A percentile compares a stretch with the other conserved stretches of the same genome.
phyloP scores from a whole-genome alignment of 1,140 invertebrate genomes.

The Drosophila kanapiae region DNA sequence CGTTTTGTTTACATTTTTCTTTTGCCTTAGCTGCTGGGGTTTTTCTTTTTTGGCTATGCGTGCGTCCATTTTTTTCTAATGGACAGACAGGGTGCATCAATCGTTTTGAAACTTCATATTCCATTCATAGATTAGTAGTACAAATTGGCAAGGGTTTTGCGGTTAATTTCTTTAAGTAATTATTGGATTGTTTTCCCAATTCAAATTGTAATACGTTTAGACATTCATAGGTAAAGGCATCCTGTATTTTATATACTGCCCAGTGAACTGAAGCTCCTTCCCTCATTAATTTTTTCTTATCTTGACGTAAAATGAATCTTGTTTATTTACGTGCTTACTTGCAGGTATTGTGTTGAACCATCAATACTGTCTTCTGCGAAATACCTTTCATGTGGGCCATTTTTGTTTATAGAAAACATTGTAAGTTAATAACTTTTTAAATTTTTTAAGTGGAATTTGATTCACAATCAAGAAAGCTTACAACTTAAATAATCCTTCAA shows the following conservation, averaged over 20 bases:
- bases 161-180: too few relatives aligned
- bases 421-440: not conserved
- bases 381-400: not conserved
- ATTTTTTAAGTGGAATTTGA: not conserved
- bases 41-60: conserved; percentile 29
- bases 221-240: not conserved
- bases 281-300: conserved; percentile 76
- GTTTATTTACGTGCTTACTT: conserved; percentile 66
- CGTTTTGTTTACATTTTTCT: conserved; percentile 60
- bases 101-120: not conserved
- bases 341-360: conserved; percentile 27
- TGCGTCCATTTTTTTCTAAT: conserved; percentile 60
- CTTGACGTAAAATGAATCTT: conserved; percentile 62
- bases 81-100: conserved; percentile 55
- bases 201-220: not conserved
- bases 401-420: not conserved
- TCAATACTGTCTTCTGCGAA: conserved; percentile 10
- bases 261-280: conserved; percentile 42
- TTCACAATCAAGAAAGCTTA: not conserved
- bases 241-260: conserved; percentile 48
- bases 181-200: not conserved
- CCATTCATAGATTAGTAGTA: not conserved
- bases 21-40: conserved; percentile 5
- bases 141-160: too few relatives aligned
- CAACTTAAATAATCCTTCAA: conserved; percentile 1